Base-by-base conservation (phyloP, 2,888 invertebrate genomes). In the Hydroisotoma schaefferi region DNA sequence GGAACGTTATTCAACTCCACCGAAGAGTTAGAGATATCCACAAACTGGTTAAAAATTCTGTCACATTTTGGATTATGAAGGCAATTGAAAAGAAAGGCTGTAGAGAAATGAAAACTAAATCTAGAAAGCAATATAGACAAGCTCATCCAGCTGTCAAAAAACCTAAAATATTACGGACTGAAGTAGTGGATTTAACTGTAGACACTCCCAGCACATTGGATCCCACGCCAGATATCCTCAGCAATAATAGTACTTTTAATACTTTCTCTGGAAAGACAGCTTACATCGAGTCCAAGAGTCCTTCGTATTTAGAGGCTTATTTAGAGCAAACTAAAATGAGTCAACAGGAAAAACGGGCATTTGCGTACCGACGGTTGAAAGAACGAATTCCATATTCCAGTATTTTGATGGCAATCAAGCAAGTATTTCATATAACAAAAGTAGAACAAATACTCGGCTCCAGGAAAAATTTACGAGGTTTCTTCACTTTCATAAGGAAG, bases 401-500 rank as follows among this genome's bases (percentile, higher is more conserved):
- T 37, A 44, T 70, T 20, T 37, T 70, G 46, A 56, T 57, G 6
- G 40, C 60, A 3, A 15, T 70, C 15, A 56, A 61, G 8, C 63
- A 64, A n/a, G 55, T 70, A 5, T 53, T 68, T 12, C 59, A 58
- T 40, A 23, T 65, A 2, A 58, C 52, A 8, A 57, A 63, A 18
- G 18, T 57, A 2, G 44, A 57, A 5, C 23, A 48, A 15, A 27
- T 68, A 1, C 47, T 70, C 1, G 68, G 67, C 2, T 67, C 68
- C 1, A 54, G 43, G 20, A 25, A 49, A 25, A 70, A 70, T 27
- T 26, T 44, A 15, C 40, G 58, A 28, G 59, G 54, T 25, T 68
- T 70, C 37, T 51, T 65, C 26, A 56, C 33, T 18, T 70, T 68
- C 40, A 25, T 68, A 8, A 55, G 57, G 26, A 61, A 60, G 18